Evolutionary conservation across 2,888 invertebrate genomes (phyloP).

Genomic region (Cosmia pyralina): DNA sequence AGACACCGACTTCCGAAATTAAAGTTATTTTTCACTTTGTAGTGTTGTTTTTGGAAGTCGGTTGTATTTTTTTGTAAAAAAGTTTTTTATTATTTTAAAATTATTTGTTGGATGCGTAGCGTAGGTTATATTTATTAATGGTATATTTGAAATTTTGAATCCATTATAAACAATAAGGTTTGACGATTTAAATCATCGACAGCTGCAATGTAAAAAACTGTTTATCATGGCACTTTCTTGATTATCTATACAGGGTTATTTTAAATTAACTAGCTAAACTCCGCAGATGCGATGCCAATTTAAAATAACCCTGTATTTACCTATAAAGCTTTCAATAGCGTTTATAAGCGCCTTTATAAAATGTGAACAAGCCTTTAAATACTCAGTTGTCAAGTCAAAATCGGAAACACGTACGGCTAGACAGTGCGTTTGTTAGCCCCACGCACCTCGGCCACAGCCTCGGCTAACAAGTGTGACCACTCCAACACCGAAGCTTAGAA

Average conservation of each 20-base stretch:
- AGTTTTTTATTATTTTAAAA: constrained; percentile 4
- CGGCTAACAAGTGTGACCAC: constrained; percentile 46
- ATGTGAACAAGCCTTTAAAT: constrained; percentile 17
- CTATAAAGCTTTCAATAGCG: neutral
- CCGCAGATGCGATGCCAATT: no score
- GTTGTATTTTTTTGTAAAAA: no score
- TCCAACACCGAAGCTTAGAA: constrained; percentile 20
- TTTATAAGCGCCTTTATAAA: neutral
- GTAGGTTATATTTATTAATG: neutral
- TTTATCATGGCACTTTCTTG: neutral
- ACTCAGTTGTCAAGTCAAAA: constrained; percentile 11
- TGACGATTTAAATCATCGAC: neutral
- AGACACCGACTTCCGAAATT: no score
- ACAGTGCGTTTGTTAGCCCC: constrained; percentile 43
- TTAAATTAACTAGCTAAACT: no score
- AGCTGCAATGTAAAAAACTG: neutral
- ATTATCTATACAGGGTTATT: no score
- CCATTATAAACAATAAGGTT: neutral
- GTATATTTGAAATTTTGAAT: constrained; percentile 7
- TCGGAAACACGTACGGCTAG: constrained; percentile 40
- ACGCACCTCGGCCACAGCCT: constrained; percentile 37
- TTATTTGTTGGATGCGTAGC: neutral
- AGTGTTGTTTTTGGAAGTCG: no score
- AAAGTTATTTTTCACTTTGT: no score
- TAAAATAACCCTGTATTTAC: neutral